phyloP scores from a whole-genome alignment of 2,888 invertebrate genomes.

The Synergus laeviventris region DNA sequence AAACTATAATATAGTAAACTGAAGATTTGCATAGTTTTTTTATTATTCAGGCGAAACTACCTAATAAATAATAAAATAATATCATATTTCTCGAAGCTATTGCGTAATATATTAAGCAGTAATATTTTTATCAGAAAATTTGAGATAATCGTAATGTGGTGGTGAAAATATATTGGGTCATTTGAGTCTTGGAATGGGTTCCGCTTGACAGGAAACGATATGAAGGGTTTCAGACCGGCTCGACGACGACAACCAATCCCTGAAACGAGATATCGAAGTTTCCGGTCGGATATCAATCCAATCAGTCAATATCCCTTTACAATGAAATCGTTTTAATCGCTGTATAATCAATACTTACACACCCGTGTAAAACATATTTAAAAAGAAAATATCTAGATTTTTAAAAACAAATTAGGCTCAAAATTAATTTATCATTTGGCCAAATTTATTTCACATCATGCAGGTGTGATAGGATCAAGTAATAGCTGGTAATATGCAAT shows the following conservation, averaged over 20 bases:
- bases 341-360: background rate
- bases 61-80: background rate
- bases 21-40: background rate
- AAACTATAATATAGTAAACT: slow-evolving; percentile 40
- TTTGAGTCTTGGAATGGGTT: background rate
- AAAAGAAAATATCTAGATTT: background rate
- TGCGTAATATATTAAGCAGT: background rate
- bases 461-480: too few species aligned
- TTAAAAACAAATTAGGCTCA: background rate
- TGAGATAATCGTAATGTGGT: slow-evolving; percentile 10
- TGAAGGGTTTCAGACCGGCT: slow-evolving; percentile 22
- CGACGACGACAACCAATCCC: slow-evolving; percentile 26
- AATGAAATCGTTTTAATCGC: background rate
- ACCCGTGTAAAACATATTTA: background rate
- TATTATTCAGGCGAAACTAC: background rate
- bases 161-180: slow-evolving; percentile 25
- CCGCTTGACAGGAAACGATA: background rate
- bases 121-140: background rate
- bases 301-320: slow-evolving; percentile 1
- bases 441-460: too few species aligned
- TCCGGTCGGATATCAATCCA: slow-evolving; percentile 55
- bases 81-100: slow-evolving; percentile 6
- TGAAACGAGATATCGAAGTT: slow-evolving; percentile 54
- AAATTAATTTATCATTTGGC: background rate
- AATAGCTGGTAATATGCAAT: too few species aligned